phyloP scores from a whole-genome alignment of 2,113 vertebrate species.

The Fregata magnificens region DNA sequence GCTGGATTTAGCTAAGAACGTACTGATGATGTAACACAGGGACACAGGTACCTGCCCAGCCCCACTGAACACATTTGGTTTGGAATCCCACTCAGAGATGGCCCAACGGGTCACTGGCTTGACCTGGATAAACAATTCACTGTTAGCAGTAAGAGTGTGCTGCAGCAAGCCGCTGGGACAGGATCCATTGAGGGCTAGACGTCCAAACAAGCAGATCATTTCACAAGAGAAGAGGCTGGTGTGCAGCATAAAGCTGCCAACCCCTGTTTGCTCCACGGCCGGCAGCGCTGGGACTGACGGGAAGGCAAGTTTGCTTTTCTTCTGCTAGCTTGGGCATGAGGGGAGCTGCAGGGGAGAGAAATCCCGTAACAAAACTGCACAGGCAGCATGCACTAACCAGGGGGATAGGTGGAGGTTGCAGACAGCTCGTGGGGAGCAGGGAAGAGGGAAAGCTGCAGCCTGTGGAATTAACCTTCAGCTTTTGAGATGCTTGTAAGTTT shows the following conservation, averaged over 20 bases:
- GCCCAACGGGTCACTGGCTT: not conserved
- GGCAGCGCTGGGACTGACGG: not conserved
- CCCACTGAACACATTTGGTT: not conserved
- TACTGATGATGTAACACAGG: not conserved
- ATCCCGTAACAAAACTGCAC: rapidly evolving
- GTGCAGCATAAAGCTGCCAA: not conserved
- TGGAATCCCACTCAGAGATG: no score
- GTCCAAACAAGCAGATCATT: not conserved
- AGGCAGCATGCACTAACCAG: rapidly evolving
- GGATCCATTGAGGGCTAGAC: not conserved
- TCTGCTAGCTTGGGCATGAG: not conserved
- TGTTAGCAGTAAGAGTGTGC: not conserved
- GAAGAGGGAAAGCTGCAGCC: not conserved
- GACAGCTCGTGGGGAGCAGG: not conserved
- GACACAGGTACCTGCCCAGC: not conserved
- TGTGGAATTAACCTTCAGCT: not conserved
- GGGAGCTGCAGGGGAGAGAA: not conserved
- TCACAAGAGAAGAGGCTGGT: not conserved
- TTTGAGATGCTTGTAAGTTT: not conserved
- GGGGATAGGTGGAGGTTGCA: not conserved
- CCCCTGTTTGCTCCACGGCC: not conserved
- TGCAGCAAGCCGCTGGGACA: not conserved
- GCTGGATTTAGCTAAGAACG: not conserved
- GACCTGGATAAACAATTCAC: not conserved
- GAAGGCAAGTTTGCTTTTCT: not conserved